Percentiles rank a stretch among this genome's conserved stretches.
phyloP scores from a whole-genome alignment of 1,140 invertebrate species.

The Callitettix versicolor region DNA sequence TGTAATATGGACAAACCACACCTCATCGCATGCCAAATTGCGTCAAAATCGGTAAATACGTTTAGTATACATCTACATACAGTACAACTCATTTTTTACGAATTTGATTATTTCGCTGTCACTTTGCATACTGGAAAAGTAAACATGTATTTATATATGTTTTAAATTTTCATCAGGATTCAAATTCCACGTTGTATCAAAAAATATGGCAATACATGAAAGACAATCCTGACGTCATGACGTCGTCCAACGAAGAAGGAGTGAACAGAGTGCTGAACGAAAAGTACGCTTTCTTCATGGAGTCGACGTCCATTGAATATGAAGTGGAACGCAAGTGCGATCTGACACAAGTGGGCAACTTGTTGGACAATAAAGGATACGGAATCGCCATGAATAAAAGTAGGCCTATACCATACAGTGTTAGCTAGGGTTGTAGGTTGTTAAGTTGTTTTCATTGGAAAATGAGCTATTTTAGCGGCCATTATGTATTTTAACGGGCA shows the following conservation, averaged over 20 bases:
- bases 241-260: conserved; percentile 58
- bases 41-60: too few relatives aligned
- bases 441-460: too few relatives aligned
- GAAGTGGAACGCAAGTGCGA: conserved; percentile 69
- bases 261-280: conserved; percentile 48
- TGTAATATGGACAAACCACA: too few relatives aligned
- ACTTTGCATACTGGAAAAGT: too few relatives aligned
- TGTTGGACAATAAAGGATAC: conserved; percentile 78
- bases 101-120: too few relatives aligned
- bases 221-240: conserved; percentile 40
- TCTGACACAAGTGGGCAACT: conserved; percentile 63
- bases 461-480: too few relatives aligned
- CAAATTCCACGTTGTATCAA: conserved; percentile 16
- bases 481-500: too few relatives aligned
- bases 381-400: conserved; percentile 77
- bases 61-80: too few relatives aligned
- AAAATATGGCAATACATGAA: conserved; percentile 24
- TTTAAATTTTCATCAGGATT: conserved; percentile 18
- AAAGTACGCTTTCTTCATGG: conserved; percentile 75
- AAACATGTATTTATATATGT: too few relatives aligned
- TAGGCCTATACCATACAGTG: conserved; percentile 29
- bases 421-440: too few relatives aligned
- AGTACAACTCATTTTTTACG: too few relatives aligned
- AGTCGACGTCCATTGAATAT: conserved; percentile 45
- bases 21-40: too few relatives aligned